Evolutionary conservation across 2,797 vertebrate genomes (phyloP).

Genomic region (Sebastes melanostomus): DNA sequence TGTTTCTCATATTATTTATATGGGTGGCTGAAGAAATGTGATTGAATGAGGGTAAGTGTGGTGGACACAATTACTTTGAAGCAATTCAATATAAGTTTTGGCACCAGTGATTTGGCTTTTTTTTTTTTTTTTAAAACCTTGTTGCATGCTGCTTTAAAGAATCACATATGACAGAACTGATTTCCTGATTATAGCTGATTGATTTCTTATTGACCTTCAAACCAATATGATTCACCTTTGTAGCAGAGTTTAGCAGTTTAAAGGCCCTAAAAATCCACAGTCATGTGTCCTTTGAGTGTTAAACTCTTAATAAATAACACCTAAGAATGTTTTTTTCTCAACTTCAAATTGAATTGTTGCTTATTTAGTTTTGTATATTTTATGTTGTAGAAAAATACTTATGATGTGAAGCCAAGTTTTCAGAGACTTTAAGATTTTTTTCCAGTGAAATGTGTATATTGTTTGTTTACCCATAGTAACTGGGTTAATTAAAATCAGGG

Average conservation of each 20-base stretch:
- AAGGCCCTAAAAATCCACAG: no score
- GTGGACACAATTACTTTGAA: background rate
- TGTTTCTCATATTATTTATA: background rate
- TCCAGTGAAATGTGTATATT: background rate
- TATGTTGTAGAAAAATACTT: background rate
- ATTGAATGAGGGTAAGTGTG: background rate
- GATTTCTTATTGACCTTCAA: background rate
- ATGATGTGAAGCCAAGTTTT: background rate
- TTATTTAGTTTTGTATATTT: background rate
- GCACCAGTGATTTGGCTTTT: background rate
- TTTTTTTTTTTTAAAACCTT: no score
- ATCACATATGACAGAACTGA: background rate
- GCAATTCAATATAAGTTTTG: background rate
- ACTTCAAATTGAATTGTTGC: background rate
- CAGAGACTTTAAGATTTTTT: background rate
- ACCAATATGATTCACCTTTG: background rate
- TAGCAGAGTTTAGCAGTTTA: background rate
- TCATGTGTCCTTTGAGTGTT: no score
- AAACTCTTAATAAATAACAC: background rate
- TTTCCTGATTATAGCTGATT: background rate
- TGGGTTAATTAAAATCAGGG: background rate
- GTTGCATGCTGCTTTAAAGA: background rate
- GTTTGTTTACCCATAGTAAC: background rate
- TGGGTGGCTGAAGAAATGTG: background rate
- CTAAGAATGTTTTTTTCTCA: background rate